Conservation (phyloP, 1,140 invertebrate genomes). For the Plutomurus gul region DNA sequence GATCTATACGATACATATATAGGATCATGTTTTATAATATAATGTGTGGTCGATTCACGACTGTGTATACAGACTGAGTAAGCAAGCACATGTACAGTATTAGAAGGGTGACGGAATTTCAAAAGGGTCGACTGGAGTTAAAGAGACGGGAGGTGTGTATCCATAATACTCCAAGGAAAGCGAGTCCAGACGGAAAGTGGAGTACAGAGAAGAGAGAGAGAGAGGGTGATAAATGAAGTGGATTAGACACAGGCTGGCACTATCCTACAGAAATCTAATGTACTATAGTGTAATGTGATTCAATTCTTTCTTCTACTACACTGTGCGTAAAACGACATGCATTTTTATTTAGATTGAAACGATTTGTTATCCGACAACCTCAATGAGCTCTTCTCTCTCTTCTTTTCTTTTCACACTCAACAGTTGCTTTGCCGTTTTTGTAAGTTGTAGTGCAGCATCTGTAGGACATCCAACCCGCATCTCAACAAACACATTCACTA, state of each 20-base stretch:
- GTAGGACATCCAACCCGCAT: too few species aligned
- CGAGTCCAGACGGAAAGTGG: slow-evolving; percentile 9
- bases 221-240: slow-evolving; percentile 44
- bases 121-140: not conserved
- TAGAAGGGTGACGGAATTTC: slow-evolving; percentile 13
- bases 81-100: not conserved
- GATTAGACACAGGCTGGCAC: slow-evolving; percentile 40
- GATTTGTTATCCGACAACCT: slow-evolving; percentile 43
- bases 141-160: not conserved
- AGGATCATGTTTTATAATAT: not conserved
- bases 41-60: not conserved
- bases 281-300: slow-evolving; percentile 3
- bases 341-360: slow-evolving; percentile 51
- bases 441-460: too few species aligned
- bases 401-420: slow-evolving; percentile 5
- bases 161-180: not conserved
- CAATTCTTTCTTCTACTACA: not conserved
- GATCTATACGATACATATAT: not conserved
- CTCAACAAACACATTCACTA: too few species aligned
- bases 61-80: not conserved
- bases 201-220: too few species aligned
- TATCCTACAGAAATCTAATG: not conserved
- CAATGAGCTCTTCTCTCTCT: not conserved
- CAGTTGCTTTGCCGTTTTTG: not conserved
- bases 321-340: slow-evolving; percentile 38